A percentile compares a stretch with the other conserved stretches of the same genome.
phyloP scores from a whole-genome alignment of 2,797 vertebrate species.

The Acanthopagrus latus region DNA sequence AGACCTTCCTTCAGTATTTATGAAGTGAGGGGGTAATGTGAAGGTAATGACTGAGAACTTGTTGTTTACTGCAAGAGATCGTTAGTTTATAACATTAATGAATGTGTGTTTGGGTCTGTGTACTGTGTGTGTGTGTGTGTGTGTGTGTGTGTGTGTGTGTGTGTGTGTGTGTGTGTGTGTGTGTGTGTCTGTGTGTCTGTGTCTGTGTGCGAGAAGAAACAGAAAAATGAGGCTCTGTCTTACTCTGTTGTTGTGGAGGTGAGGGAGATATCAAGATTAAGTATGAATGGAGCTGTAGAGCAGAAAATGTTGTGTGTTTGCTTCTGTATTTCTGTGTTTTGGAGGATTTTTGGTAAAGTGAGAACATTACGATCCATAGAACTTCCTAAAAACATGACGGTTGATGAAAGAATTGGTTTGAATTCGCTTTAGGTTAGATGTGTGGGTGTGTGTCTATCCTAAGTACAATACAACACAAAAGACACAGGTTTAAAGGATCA shows the following conservation, averaged over 20 bases:
- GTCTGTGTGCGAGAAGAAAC: conserved; percentile 6
- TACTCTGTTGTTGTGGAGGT: conserved; percentile 21
- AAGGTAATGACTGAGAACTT: conserved; percentile 59
- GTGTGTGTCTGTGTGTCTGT: neutral
- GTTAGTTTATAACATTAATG: conserved; percentile 54
- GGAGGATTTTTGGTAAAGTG: neutral
- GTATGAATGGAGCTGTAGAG: conserved; percentile 33
- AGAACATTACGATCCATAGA: neutral
- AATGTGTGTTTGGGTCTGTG: conserved; percentile 41
- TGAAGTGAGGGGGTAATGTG: conserved; percentile 52
- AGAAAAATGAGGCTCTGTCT: conserved; percentile 27
- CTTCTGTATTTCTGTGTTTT: neutral
- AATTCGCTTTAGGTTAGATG: too few species aligned
- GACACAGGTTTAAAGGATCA: conserved; percentile 56
- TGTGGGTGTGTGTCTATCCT: conserved; percentile 2
- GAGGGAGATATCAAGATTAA: conserved; percentile 31
- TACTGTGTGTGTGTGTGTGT: neutral
- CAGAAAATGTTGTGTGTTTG: neutral
- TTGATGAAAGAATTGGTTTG: neutral
- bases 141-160: conserved; percentile 5
- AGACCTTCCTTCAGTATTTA: conserved; percentile 55
- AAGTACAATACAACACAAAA: conserved; percentile 32
- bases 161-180: neutral
- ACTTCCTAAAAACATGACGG: neutral
- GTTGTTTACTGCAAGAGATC: conserved; percentile 61